Evolutionary conservation across 1,140 invertebrate genomes (phyloP).

Genomic region (Hormaphis cornu): DNA sequence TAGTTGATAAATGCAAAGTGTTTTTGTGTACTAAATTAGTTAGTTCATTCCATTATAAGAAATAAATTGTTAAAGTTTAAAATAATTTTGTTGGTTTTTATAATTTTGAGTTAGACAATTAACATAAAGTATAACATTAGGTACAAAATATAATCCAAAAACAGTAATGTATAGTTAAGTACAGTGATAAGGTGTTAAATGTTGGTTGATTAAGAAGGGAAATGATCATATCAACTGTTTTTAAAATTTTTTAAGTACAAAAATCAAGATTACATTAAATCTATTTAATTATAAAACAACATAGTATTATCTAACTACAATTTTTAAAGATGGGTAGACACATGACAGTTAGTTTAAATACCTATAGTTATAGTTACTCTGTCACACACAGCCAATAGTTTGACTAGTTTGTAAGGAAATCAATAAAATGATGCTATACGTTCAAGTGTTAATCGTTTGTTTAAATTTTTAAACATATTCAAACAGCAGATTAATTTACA

Average conservation of each 20-base stretch:
- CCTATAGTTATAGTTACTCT: background rate
- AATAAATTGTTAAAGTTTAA: slow-evolving; percentile 4
- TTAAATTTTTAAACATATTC: background rate
- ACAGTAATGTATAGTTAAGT: background rate
- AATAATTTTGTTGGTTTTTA: no score
- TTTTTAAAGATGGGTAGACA: background rate
- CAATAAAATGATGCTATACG: background rate
- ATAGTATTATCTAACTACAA: background rate
- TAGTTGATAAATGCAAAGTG: background rate
- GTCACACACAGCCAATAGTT: background rate
- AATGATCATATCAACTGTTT: background rate
- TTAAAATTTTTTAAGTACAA: no score
- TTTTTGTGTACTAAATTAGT: background rate
- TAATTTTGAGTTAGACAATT: background rate
- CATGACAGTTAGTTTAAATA: background rate
- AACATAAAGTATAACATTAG: background rate
- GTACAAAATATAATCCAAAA: background rate
- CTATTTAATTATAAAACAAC: background rate
- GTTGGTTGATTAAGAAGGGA: background rate
- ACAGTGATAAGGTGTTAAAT: background rate
- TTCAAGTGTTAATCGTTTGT: background rate
- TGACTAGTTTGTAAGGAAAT: slow-evolving; percentile 10
- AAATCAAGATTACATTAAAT: no score
- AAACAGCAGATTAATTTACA: background rate
- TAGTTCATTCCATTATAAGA: background rate